Evolutionary conservation across 2,113 vertebrate species (phyloP).

Genomic region (Ranitomeya imitator): DNA sequence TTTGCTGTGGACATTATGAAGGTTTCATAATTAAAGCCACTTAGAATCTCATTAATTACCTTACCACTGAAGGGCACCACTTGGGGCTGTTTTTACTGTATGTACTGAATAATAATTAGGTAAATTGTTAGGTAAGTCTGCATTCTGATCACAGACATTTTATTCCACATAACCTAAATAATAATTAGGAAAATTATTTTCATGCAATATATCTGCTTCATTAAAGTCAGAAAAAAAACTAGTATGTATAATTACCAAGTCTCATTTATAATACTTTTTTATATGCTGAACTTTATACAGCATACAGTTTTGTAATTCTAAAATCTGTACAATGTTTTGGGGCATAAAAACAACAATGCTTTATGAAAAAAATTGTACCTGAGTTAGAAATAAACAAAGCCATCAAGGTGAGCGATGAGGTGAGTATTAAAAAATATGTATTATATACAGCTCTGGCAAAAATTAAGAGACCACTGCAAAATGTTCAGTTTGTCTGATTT

Average conservation of each 20-base stretch:
- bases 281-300: no score
- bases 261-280: background rate
- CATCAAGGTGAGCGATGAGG: no score
- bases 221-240: background rate
- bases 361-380: no score
- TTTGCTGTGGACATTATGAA: background rate
- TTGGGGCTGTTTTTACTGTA: background rate
- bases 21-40: background rate
- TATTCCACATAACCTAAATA: background rate
- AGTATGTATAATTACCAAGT: background rate
- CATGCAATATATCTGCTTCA: background rate
- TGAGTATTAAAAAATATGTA: no score
- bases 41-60: conserved; percentile 8
- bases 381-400: no score
- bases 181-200: background rate
- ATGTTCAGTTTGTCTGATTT: no score
- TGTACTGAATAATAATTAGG: background rate
- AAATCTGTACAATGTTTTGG: no score
- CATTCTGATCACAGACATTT: background rate
- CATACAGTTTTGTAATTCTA: no score
- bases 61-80: background rate
- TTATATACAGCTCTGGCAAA: no score
- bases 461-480: no score
- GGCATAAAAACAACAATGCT: no score
- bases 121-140: background rate